phyloP scores from a whole-genome alignment of 2,797 vertebrate species.

The Austrolebias charrua region DNA sequence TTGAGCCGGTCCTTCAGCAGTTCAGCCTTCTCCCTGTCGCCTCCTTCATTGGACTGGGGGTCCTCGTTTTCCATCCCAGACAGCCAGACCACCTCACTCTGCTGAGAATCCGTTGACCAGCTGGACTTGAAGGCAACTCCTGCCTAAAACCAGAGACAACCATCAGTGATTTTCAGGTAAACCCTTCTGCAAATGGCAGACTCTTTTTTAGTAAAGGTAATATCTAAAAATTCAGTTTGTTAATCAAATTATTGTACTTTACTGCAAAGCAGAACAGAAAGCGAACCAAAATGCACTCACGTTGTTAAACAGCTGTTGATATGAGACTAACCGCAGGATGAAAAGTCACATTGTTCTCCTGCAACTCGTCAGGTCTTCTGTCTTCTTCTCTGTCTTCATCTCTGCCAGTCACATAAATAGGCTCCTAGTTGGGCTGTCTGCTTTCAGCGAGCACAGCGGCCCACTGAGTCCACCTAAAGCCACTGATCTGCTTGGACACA shows the following conservation, averaged over 20 bases:
- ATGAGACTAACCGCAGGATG: slow-evolving; percentile 38
- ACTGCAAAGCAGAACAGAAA: background rate
- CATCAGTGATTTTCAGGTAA: slow-evolving; percentile 30
- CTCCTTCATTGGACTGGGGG: slow-evolving; percentile 43
- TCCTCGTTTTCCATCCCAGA: slow-evolving; percentile 68
- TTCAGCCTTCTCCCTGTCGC: slow-evolving; percentile 49
- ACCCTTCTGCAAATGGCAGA: slow-evolving; percentile 1
- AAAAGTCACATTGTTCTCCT: slow-evolving; percentile 65
- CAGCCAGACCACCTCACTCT: slow-evolving; percentile 27
- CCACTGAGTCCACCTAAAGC: slow-evolving; percentile 20
- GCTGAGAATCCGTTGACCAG: slow-evolving; percentile 29
- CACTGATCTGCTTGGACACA: slow-evolving; percentile 13
- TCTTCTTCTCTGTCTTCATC: slow-evolving; percentile 52
- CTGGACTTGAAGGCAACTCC: slow-evolving; percentile 37
- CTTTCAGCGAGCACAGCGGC: slow-evolving; percentile 14
- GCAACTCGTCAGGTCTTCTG: slow-evolving; percentile 38
- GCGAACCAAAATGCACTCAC: slow-evolving; percentile 58
- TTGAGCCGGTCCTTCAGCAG: slow-evolving; percentile 67
- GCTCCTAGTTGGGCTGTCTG: slow-evolving; percentile 28
- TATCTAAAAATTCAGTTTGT: slow-evolving; percentile 1
- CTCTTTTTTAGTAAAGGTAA: background rate
- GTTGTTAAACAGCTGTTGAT: slow-evolving; percentile 49
- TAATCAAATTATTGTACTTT: no score
- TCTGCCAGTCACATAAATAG: slow-evolving; percentile 30
- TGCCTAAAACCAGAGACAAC: slow-evolving; percentile 54